These are phyloP conservation scores for Hystrix cristata DNA, from an alignment of 2,113 vertebrate genomes.

Conservation along the genomic window DNA sequence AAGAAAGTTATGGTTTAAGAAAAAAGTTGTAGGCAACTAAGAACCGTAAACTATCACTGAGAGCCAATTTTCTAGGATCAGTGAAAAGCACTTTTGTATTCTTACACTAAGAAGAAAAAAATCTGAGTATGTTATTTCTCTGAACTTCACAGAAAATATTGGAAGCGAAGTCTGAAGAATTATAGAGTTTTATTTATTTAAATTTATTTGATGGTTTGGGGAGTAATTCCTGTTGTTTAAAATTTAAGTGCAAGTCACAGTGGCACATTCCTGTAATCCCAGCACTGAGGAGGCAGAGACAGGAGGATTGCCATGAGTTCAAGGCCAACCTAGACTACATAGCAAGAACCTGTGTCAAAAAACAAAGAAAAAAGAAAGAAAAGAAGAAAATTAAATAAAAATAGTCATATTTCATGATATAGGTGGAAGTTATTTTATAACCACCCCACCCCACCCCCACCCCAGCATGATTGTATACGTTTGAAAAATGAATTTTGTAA, in stretches of 20 bases:
- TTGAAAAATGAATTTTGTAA: constrained; percentile 70
- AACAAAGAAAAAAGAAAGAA: too few species aligned
- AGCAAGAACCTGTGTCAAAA: too few species aligned
- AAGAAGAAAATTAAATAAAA: too few species aligned
- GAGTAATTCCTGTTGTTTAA: constrained; percentile 75
- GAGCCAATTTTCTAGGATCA: constrained; percentile 78
- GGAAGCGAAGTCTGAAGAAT: constrained; percentile 73
- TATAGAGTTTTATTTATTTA: constrained; percentile 76
- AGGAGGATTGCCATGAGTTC: too few species aligned
- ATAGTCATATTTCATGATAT: constrained; percentile 65
- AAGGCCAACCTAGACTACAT: too few species aligned
- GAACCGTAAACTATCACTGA: constrained; percentile 73
- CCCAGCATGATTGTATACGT: constrained; percentile 27
- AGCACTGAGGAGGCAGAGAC: too few species aligned
- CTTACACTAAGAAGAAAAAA: constrained; percentile 67
- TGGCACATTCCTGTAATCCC: too few species aligned
- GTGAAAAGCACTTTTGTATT: constrained; percentile 82
- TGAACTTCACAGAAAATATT: constrained; percentile 79
- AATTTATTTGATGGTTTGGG: constrained; percentile 71
- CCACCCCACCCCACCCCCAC: neutral
- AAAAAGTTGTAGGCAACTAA: constrained; percentile 65
- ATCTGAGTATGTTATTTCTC: constrained; percentile 78
- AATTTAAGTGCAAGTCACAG: constrained; percentile 52
- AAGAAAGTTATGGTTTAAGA: constrained; percentile 66
- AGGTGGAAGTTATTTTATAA: constrained; percentile 66